Evolutionary conservation across 2,888 invertebrate genomes (phyloP).

Genomic region (Herminia tarsipennalis): DNA sequence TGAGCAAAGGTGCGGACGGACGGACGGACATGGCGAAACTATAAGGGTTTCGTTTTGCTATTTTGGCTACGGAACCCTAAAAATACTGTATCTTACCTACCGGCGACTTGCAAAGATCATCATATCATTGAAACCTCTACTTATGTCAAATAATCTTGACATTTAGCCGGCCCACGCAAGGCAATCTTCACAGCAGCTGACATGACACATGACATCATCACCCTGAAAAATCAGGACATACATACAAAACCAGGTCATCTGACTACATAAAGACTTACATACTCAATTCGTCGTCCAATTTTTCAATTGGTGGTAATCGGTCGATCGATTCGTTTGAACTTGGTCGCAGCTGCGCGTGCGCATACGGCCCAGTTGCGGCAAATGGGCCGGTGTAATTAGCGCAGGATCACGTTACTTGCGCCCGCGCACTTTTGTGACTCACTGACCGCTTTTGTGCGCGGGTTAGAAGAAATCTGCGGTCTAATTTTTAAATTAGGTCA

Average conservation of each 20-base stretch:
- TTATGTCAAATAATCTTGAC: constrained; percentile 1
- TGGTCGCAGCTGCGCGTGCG: constrained; percentile 37
- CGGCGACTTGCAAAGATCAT: too few species aligned
- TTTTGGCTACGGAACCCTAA: too few species aligned
- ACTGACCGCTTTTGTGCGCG: constrained; percentile 16
- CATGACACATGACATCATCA: too few species aligned
- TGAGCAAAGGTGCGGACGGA: too few species aligned
- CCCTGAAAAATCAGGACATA: constrained; percentile 16
- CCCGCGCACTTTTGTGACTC: constrained; percentile 38
- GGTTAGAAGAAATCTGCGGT: constrained; percentile 28
- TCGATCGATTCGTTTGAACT: constrained; percentile 59
- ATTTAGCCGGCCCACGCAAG: constrained; percentile 1
- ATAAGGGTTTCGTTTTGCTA: too few species aligned
- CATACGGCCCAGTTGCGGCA: constrained; percentile 42
- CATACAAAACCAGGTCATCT: constrained; percentile 12
- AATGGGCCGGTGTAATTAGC: constrained; percentile 48
- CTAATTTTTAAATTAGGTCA: constrained; percentile 33
- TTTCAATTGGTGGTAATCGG: constrained; percentile 64
- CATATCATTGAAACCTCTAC: too few species aligned
- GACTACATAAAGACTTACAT: constrained; percentile 24
- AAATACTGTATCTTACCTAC: too few species aligned
- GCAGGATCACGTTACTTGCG: constrained; percentile 54
- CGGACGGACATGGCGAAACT: too few species aligned
- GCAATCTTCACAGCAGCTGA: constrained; percentile 1
- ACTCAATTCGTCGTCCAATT: constrained; percentile 48